These are phyloP conservation scores for Peromyscus maniculatus DNA, from an alignment of 2,113 vertebrate species.

Conservation along the genomic window DNA sequence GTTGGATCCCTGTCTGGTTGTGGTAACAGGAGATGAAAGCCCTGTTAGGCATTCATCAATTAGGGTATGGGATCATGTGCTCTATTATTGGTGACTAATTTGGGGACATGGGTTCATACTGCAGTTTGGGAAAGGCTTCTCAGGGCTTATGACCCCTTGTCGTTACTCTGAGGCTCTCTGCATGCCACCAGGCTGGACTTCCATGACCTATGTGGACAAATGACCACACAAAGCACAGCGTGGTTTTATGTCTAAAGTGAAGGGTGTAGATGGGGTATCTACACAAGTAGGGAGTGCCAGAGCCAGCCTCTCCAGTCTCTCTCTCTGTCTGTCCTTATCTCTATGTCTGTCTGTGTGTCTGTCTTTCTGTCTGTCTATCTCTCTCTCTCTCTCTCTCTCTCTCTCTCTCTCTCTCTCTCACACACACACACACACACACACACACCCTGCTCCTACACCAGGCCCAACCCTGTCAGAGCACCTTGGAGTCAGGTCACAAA, in stretches of 20 bases:
- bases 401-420: no score
- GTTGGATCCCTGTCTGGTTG: fast-evolving
- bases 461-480: background rate
- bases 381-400: no score
- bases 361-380: no score
- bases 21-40: background rate
- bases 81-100: background rate
- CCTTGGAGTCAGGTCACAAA: background rate
- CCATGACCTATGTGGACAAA: background rate
- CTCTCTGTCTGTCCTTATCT: no score
- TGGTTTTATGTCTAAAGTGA: background rate
- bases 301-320: background rate
- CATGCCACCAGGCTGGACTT: fast-evolving
- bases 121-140: background rate
- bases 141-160: background rate
- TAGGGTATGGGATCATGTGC: background rate
- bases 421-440: no score
- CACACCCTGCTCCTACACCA: no score
- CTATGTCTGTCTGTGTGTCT: no score
- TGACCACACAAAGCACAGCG: background rate
- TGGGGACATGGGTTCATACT: background rate
- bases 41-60: no score
- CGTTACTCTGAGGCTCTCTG: background rate
- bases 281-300: no score
- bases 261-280: no score